phyloP scores from a whole-genome alignment of 2,888 invertebrate species.

The Oithona nana region DNA sequence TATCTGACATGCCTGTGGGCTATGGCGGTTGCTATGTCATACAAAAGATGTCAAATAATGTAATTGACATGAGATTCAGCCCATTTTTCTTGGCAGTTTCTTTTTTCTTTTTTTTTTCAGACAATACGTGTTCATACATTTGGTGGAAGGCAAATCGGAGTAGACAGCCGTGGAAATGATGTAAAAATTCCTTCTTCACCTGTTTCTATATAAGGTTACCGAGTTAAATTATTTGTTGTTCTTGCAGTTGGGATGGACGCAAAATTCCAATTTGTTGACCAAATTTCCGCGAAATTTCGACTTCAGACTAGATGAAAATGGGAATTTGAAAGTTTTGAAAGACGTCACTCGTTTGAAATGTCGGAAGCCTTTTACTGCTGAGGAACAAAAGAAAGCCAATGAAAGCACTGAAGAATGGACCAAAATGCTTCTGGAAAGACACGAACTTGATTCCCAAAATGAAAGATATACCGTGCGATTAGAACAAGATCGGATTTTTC shows the following conservation, averaged over 20 bases:
- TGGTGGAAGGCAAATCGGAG: not conserved
- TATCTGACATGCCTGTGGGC: not conserved
- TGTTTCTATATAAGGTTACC: not conserved
- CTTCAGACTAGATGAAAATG: not conserved
- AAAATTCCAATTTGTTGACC: not conserved
- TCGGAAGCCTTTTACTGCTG: not conserved
- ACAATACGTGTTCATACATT: not conserved
- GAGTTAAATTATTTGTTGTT: not conserved
- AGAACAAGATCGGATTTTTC: slow-evolving; percentile 3
- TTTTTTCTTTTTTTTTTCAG: not conserved
- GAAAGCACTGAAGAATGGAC: not conserved
- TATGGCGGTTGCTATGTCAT: not conserved
- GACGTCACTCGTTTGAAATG: not conserved
- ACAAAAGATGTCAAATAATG: not conserved
- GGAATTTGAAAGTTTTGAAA: no score
- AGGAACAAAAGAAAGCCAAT: not conserved
- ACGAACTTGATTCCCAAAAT: not conserved
- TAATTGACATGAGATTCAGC: not conserved
- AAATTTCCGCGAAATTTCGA: not conserved
- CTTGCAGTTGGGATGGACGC: slow-evolving; percentile 3
- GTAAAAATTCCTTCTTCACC: not conserved
- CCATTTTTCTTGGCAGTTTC: no score
- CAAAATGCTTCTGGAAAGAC: not conserved
- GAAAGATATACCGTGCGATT: not conserved
- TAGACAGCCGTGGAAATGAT: not conserved